Percentiles rank a stretch among this genome's conserved stretches.
phyloP scores from a whole-genome alignment of 2,113 vertebrate genomes.

The Gymnarchus niloticus region DNA sequence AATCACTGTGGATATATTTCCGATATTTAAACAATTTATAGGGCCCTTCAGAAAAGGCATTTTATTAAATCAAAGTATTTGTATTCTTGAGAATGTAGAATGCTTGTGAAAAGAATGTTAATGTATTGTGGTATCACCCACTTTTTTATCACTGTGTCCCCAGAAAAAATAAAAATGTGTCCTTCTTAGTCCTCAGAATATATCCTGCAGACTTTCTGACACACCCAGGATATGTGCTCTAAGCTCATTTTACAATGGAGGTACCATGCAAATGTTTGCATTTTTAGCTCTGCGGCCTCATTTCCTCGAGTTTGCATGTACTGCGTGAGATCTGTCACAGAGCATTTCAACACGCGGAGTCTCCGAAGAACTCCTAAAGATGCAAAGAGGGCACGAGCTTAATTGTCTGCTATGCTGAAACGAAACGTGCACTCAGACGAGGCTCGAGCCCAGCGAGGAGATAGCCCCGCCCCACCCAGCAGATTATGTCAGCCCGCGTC shows the following conservation, averaged over 20 bases:
- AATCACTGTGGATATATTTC: neutral
- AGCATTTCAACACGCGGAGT: neutral
- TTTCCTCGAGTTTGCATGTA: too few species aligned
- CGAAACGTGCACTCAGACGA: neutral
- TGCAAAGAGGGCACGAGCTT: neutral
- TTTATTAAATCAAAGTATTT: too few species aligned
- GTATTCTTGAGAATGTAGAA: neutral
- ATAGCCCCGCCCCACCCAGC: neutral
- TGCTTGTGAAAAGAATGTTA: neutral
- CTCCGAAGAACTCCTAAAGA: neutral
- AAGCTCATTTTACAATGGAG: neutral
- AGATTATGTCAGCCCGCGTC: slow-evolving; percentile 20
- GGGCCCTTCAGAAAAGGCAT: too few species aligned
- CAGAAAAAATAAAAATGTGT: neutral
- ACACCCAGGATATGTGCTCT: neutral
- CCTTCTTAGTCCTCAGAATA: neutral
- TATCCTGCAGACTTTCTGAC: neutral
- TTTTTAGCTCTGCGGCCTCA: neutral
- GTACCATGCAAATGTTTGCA: neutral
- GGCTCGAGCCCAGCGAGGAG: neutral
- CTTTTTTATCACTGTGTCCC: neutral
- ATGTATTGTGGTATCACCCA: neutral
- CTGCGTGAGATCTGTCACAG: neutral
- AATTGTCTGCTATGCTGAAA: neutral
- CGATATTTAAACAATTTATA: too few species aligned